Percentiles rank a stretch among this genome's conserved stretches.
Evolutionary conservation across 2,888 invertebrate genomes (phyloP).

Genomic region (Tetheella fluctuosa): DNA sequence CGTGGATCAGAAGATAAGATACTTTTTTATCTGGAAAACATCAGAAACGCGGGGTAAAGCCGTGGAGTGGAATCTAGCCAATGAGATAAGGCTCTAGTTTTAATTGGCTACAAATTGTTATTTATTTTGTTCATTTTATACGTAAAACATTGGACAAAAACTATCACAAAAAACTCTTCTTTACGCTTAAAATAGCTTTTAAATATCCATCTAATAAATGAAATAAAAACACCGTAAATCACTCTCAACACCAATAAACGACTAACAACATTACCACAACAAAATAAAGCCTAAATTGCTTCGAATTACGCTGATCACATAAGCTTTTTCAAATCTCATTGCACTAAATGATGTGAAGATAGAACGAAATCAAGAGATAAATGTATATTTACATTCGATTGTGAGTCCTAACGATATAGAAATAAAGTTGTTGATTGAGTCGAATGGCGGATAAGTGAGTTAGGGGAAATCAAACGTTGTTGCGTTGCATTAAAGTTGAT

Average conservation of each 20-base stretch:
- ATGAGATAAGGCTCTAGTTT: neutral
- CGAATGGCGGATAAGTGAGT: constrained; percentile 18
- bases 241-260: constrained; percentile 24
- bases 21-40: too few species aligned
- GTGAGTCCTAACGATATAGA: constrained; percentile 44
- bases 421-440: constrained; percentile 41
- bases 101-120: neutral
- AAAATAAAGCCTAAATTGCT: constrained; percentile 33
- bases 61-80: too few species aligned
- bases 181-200: constrained; percentile 59
- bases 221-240: constrained; percentile 50
- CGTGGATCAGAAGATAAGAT: too few species aligned
- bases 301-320: constrained; percentile 25
- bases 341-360: constrained; percentile 67
- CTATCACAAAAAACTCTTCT: constrained; percentile 42
- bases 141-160: neutral
- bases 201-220: constrained; percentile 65
- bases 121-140: neutral
- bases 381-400: constrained; percentile 47
- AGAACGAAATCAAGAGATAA: constrained; percentile 69
- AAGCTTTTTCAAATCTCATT: constrained; percentile 36
- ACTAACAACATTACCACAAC: constrained; percentile 30
- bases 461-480: constrained; percentile 41
- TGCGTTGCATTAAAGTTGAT: constrained; percentile 42
- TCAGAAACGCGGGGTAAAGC: too few species aligned